Percentiles rank a stretch among this genome's conserved stretches.
These are phyloP conservation scores for Brachypteracias leptosomus DNA, from an alignment of 2,113 vertebrate genomes.

Conservation along the genomic window DNA sequence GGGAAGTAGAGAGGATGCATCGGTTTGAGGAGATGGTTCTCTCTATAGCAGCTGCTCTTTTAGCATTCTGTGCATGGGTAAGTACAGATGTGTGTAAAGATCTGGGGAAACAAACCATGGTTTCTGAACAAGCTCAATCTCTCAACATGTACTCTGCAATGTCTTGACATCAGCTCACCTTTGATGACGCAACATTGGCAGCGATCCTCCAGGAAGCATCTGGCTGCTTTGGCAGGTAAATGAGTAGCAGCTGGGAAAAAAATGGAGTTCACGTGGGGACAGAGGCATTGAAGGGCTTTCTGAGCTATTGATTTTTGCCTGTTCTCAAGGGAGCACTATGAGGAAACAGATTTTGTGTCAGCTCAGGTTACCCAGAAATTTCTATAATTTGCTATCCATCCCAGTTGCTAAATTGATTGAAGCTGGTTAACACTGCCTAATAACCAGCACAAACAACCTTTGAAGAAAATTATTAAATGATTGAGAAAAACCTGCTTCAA, in stretches of 20 bases:
- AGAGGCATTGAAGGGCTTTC: slow-evolving; percentile 13
- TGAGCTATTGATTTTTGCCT: slow-evolving; percentile 27
- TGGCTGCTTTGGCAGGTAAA: slow-evolving; percentile 34
- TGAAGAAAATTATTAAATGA: not conserved
- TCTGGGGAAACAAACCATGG: not conserved
- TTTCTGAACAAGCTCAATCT: not conserved
- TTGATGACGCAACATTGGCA: not conserved
- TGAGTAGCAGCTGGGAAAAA: slow-evolving; percentile 40
- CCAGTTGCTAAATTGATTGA: not conserved
- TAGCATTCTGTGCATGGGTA: not conserved
- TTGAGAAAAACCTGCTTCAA: not conserved
- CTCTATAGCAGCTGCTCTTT: not conserved
- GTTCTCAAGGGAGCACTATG: not conserved
- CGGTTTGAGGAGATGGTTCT: not conserved
- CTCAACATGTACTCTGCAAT: not conserved
- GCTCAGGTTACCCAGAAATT: not conserved
- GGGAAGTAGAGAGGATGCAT: not conserved
- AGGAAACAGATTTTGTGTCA: slow-evolving; percentile 15
- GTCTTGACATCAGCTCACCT: slow-evolving; percentile 6
- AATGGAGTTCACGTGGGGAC: not conserved
- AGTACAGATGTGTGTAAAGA: not conserved
- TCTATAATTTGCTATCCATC: not conserved
- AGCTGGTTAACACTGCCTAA: not conserved
- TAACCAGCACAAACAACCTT: not conserved
- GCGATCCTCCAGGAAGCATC: slow-evolving; percentile 7